phyloP scores from a whole-genome alignment of 2,888 invertebrate genomes.

The Eupithecia dodoneata region DNA sequence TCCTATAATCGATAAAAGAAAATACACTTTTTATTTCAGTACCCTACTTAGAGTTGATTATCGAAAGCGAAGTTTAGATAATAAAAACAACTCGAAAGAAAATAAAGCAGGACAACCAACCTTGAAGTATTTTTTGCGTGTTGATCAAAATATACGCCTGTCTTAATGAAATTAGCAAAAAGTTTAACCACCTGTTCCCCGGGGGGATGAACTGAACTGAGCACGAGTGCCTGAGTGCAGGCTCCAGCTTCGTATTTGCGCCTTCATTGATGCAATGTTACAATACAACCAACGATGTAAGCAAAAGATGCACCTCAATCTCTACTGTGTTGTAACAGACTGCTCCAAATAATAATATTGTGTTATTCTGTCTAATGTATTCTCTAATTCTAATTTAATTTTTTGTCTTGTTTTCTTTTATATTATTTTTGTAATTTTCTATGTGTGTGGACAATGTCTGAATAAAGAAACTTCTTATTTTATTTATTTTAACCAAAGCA shows the following conservation, averaged over 20 bases:
- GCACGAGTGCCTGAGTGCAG: constrained; percentile 46
- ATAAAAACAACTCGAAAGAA: not conserved
- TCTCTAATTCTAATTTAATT: no score
- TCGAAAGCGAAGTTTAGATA: not conserved
- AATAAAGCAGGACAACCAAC: not conserved
- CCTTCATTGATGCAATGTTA: not conserved
- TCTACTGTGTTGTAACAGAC: not conserved
- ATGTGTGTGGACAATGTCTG: no score
- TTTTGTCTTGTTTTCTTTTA: no score
- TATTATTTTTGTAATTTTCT: no score
- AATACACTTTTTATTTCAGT: constrained; percentile 17
- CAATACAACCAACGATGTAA: not conserved
- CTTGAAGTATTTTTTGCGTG: constrained; percentile 47
- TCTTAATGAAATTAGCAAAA: constrained; percentile 73
- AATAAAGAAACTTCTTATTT: no score
- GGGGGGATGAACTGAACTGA: constrained; percentile 51
- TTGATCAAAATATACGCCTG: constrained; percentile 70
- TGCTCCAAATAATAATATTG: no score
- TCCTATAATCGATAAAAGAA: not conserved
- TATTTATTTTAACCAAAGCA: no score
- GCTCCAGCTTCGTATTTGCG: constrained; percentile 19
- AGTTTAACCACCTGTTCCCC: constrained; percentile 74
- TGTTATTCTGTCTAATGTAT: no score
- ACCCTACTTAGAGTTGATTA: not conserved
- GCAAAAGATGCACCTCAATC: not conserved